Evolutionary conservation across 2,888 invertebrate genomes (phyloP).

Genomic region (Neoitamus cyanurus): DNA sequence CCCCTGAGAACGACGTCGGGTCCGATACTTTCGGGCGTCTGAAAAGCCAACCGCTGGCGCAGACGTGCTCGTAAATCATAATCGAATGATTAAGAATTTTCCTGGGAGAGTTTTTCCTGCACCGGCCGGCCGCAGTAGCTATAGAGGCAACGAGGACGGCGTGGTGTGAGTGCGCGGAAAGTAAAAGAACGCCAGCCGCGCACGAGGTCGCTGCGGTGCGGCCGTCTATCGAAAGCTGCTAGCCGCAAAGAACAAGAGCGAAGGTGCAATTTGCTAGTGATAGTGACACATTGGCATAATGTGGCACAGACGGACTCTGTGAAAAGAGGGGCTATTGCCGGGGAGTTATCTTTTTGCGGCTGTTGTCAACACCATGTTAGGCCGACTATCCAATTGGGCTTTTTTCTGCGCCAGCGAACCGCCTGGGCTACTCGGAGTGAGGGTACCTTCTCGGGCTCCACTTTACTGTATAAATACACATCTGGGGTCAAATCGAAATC

Average conservation of each 20-base stretch:
- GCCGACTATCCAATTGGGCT: background rate
- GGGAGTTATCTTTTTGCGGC: conserved; percentile 29
- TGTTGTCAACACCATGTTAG: conserved; percentile 44
- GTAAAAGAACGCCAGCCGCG: conserved; percentile 46
- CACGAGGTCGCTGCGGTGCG: conserved; percentile 39
- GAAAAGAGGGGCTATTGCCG: conserved; percentile 12
- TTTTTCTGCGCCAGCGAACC: background rate
- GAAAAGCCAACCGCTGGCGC: background rate
- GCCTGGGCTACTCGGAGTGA: conserved; percentile 29
- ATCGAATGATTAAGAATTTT: conserved; percentile 30
- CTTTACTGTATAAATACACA: conserved; percentile 64
- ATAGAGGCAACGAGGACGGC: background rate
- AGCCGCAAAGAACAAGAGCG: conserved; percentile 35
- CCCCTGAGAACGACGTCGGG: background rate
- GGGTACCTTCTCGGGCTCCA: conserved; percentile 27
- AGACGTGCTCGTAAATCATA: conserved; percentile 16
- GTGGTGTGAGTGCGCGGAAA: background rate
- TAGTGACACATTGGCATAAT: conserved; percentile 27
- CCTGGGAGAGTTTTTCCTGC: conserved; percentile 11
- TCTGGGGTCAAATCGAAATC: conserved; percentile 60
- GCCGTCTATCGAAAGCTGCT: conserved; percentile 29
- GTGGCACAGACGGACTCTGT: background rate
- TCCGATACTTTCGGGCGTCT: background rate
- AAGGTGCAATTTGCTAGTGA: conserved; percentile 23
- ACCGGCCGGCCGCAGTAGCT: background rate